Percentiles rank a stretch among this genome's conserved stretches.
These are phyloP conservation scores for Arctopsyche grandis DNA, from an alignment of 1,140 invertebrate genomes.

Conservation along the genomic window DNA sequence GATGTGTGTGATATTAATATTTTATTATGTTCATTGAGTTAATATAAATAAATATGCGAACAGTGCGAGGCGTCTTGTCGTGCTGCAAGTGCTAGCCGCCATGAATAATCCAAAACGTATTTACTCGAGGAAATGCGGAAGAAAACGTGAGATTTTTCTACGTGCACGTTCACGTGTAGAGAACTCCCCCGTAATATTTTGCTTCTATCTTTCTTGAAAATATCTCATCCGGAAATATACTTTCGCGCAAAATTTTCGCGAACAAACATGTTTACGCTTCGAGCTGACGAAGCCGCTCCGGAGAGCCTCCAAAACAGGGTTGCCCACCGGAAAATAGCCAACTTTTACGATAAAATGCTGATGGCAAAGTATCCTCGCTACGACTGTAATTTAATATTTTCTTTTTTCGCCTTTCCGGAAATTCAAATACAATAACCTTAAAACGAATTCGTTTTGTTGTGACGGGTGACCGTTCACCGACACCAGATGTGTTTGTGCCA, in stretches of 20 bases:
- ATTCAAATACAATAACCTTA: too few relatives aligned
- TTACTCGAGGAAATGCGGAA: background rate
- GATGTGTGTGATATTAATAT: too few relatives aligned
- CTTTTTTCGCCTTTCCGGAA: too few relatives aligned
- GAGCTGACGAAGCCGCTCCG: background rate
- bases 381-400: too few relatives aligned
- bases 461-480: too few relatives aligned
- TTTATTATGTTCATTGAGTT: background rate
- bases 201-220: slow-evolving; percentile 17
- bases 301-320: slow-evolving; percentile 1
- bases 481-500: background rate
- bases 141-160: slow-evolving; percentile 22
- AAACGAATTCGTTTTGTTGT: too few relatives aligned
- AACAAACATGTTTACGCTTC: slow-evolving; percentile 38
- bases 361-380: background rate
- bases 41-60: background rate
- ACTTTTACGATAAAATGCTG: background rate
- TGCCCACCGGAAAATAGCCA: background rate
- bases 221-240: slow-evolving; percentile 30
- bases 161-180: slow-evolving; percentile 13
- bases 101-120: slow-evolving; percentile 32
- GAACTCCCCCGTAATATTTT: slow-evolving; percentile 6
- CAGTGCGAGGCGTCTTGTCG: background rate
- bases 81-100: background rate
- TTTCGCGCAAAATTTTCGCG: slow-evolving; percentile 31